These are phyloP conservation scores for Oceanites oceanicus DNA, from an alignment of 2,113 vertebrate species.

Conservation along the genomic window DNA sequence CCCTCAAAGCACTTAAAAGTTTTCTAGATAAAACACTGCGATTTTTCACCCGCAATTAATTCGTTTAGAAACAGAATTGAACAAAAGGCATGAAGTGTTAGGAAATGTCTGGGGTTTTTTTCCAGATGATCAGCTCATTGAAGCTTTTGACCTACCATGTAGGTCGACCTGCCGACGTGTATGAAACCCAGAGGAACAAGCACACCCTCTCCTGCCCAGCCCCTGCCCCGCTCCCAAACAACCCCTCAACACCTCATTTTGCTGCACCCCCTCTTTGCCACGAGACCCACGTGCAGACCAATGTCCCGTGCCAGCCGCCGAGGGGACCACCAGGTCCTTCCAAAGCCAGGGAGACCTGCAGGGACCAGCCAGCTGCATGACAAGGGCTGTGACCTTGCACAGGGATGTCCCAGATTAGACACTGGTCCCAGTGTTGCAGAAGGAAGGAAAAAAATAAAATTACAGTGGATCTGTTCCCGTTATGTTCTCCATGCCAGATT, in stretches of 20 bases:
- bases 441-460: not conserved
- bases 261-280: not conserved
- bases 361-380: not conserved
- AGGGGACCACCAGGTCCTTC: not conserved
- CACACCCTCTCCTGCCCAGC: not conserved
- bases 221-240: not conserved
- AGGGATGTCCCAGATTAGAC: not conserved
- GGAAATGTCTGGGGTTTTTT: not conserved
- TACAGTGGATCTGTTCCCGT: accelerated
- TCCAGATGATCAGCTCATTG: not conserved
- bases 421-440: accelerated
- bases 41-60: not conserved
- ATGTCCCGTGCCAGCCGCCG: accelerated
- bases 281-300: accelerated
- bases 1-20: not conserved
- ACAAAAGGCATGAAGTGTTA: accelerated
- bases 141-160: accelerated
- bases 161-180: not conserved
- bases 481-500: too few species aligned
- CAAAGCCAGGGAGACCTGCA: not conserved
- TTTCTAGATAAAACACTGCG: not conserved
- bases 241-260: accelerated
- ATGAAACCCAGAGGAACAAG: too few species aligned
- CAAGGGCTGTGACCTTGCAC: too few species aligned
- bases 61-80: not conserved